These are phyloP conservation scores for Aspidiotus rigidus DNA, from an alignment of 2,888 invertebrate genomes.

Conservation along the genomic window DNA sequence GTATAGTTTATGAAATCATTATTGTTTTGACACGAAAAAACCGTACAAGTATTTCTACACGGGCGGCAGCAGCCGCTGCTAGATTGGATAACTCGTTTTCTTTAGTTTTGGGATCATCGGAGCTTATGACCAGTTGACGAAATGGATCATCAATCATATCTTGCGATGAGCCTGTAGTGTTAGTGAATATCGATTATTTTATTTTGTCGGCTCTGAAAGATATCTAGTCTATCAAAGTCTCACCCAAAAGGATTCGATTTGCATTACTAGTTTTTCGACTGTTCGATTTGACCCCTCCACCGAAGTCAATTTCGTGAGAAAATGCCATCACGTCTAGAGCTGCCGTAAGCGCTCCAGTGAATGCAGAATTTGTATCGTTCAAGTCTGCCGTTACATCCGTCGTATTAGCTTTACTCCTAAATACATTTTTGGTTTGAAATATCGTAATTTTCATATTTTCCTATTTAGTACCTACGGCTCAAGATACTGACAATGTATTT, in stretches of 20 bases:
- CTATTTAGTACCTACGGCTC: no score
- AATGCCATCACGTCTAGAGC: conserved; percentile 78
- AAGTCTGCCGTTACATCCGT: conserved; percentile 11
- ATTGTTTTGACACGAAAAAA: neutral
- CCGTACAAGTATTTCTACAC: conserved; percentile 19
- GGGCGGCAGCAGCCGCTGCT: conserved; percentile 39
- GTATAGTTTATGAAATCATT: neutral
- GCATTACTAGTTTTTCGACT: conserved; percentile 18
- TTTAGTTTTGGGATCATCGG: conserved; percentile 41
- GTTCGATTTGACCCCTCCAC: conserved; percentile 28
- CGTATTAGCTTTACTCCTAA: conserved; percentile 18
- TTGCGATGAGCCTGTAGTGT: conserved; percentile 12
- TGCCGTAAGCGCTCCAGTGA: conserved; percentile 55
- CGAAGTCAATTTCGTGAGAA: conserved; percentile 61
- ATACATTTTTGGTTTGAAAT: neutral
- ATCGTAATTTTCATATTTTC: neutral
- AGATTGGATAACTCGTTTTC: conserved; percentile 38
- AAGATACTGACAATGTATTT: conserved; percentile 21
- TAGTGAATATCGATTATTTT: neutral
- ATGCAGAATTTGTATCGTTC: conserved; percentile 26
- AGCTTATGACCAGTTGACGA: conserved; percentile 40
- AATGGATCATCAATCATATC: conserved; percentile 39
- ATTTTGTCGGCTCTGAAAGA: neutral
- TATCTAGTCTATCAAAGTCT: neutral
- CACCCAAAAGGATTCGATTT: conserved; percentile 17